Conservation (phyloP, 1,140 invertebrate species). For the Leptinotarsa lineolata region DNA sequence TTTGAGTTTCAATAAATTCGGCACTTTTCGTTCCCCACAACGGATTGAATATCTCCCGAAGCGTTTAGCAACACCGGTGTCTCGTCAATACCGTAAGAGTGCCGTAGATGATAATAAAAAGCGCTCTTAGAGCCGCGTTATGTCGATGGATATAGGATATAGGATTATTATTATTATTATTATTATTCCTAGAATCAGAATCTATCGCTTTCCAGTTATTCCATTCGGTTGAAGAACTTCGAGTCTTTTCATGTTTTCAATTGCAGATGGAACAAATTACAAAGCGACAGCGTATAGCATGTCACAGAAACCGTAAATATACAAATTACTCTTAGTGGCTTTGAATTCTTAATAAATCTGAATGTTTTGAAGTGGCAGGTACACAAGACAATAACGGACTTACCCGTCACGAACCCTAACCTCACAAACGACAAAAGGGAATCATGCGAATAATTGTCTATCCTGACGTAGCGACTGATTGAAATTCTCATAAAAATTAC, state of each 20-base stretch:
- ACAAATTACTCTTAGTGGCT: conserved; percentile 18
- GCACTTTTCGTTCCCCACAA: too few species aligned
- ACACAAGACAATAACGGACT: not conserved
- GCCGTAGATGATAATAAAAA: too few species aligned
- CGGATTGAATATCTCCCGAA: too few species aligned
- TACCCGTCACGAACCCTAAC: not conserved
- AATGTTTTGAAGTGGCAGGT: conserved; percentile 16
- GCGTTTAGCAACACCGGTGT: too few species aligned
- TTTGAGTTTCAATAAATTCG: too few species aligned
- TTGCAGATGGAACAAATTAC: conserved; percentile 8
- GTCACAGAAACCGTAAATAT: conserved; percentile 18
- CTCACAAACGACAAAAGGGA: not conserved
- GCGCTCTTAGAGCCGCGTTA: too few species aligned
- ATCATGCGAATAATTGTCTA: conserved; percentile 3
- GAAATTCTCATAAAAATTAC: conserved; percentile 4
- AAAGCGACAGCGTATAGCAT: conserved; percentile 16
- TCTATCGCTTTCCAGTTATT: not conserved
- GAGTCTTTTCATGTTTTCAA: conserved; percentile 20
- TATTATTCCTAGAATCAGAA: too few species aligned
- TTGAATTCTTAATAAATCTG: conserved; percentile 22
- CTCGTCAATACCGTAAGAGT: too few species aligned
- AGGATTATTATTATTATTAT: too few species aligned
- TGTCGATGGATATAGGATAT: too few species aligned
- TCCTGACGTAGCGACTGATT: not conserved
- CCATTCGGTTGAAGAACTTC: not conserved